phyloP scores from a whole-genome alignment of 2,797 vertebrate genomes.

The Myiotriccus ornatus region DNA sequence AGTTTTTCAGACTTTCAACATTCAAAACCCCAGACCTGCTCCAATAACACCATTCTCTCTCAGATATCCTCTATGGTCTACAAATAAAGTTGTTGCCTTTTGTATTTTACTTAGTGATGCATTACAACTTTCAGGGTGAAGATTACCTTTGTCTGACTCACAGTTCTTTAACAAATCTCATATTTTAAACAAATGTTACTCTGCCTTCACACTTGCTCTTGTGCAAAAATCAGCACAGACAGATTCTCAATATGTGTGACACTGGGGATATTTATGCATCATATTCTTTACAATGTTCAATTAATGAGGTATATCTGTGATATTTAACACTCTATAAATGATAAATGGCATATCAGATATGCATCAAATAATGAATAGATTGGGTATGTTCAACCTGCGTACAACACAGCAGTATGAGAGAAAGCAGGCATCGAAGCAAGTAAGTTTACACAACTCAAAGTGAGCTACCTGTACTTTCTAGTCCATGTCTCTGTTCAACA shows the following conservation, averaged over 20 bases:
- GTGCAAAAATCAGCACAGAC: not conserved
- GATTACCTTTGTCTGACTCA: not conserved
- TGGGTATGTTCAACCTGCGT: not conserved
- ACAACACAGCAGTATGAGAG: not conserved
- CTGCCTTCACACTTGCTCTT: not conserved
- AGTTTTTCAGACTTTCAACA: not conserved
- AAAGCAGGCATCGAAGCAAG: not conserved
- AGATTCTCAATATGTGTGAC: not conserved
- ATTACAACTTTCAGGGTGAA: not conserved
- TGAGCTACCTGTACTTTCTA: not conserved
- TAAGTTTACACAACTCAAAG: not conserved
- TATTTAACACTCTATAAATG: not conserved
- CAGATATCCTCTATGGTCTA: not conserved
- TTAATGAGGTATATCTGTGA: not conserved
- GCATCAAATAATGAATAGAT: not conserved
- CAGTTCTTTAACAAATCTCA: not conserved
- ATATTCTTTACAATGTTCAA: not conserved
- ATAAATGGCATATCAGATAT: not conserved
- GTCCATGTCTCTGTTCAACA: not conserved
- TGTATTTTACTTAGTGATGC: not conserved
- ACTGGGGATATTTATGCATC: not conserved
- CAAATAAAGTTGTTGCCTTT: not conserved
- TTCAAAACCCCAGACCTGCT: not conserved
- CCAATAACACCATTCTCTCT: not conserved
- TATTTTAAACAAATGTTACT: not conserved